Conservation (phyloP, 2,113 vertebrate genomes). For the Pomatostomus ruficeps region DNA sequence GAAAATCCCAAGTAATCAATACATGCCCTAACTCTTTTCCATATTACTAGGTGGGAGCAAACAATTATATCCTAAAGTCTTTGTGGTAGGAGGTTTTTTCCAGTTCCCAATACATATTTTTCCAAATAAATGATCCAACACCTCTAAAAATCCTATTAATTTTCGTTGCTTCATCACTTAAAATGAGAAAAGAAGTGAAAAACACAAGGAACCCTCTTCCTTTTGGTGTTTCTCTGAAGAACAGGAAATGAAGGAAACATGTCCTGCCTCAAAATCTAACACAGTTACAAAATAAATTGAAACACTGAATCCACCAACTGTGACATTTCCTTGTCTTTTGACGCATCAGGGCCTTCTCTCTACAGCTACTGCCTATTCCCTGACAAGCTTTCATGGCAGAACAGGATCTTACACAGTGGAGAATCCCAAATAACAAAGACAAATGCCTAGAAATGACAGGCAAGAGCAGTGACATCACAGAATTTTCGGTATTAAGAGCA, state of each 20-base stretch:
- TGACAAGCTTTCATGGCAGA: neutral
- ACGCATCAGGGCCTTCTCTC: neutral
- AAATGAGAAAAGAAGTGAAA: neutral
- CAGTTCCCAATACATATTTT: neutral
- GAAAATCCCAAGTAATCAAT: neutral
- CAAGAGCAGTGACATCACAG: neutral
- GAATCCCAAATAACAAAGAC: neutral
- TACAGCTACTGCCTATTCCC: neutral
- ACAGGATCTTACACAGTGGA: neutral
- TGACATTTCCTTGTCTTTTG: neutral
- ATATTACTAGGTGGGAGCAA: neutral
- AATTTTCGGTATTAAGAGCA: neutral
- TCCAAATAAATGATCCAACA: neutral
- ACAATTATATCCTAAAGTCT: neutral
- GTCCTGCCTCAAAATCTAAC: neutral
- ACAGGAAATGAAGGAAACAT: neutral
- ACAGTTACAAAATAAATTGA: neutral
- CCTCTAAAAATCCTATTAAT: neutral
- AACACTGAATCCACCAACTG: neutral
- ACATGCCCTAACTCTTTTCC: neutral
- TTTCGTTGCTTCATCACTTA: neutral
- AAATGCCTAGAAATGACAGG: neutral
- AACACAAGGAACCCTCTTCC: neutral
- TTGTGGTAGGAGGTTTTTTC: accelerated
- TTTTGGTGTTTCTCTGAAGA: neutral